phyloP scores from a whole-genome alignment of 2,797 vertebrate genomes.

The Gadopsis bispinosus region DNA sequence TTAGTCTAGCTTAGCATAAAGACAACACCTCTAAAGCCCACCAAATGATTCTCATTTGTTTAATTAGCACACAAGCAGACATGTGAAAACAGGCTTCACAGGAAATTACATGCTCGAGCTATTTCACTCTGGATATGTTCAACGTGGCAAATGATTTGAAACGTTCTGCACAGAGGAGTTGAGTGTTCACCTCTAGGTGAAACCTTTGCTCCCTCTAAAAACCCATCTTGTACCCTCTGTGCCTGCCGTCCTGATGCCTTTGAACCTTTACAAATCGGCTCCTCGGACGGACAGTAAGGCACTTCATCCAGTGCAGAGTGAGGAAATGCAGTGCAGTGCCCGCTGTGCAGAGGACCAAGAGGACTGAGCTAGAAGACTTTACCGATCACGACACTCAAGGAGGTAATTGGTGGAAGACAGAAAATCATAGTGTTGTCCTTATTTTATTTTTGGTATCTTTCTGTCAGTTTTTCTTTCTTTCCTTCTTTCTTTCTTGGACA shows the following conservation, averaged over 20 bases:
- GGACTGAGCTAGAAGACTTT: conserved; percentile 6
- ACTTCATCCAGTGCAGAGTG: not conserved
- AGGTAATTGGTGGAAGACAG: not conserved
- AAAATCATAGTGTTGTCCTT: not conserved
- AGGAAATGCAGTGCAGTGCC: not conserved
- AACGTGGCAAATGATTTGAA: conserved; percentile 26
- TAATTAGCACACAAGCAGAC: not conserved
- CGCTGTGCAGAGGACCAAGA: not conserved
- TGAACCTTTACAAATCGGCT: conserved; percentile 34
- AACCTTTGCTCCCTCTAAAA: conserved; percentile 30
- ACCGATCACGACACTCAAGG: conserved; percentile 1
- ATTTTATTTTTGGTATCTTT: not conserved
- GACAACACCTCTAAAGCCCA: not conserved
- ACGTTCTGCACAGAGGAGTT: not conserved
- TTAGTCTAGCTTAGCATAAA: not conserved
- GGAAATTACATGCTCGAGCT: not conserved
- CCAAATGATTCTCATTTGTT: not conserved
- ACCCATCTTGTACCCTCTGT: conserved; percentile 7
- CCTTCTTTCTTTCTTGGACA: not conserved
- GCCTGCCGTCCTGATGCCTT: conserved; percentile 6
- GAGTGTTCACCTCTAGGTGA: not conserved
- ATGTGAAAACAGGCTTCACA: not conserved
- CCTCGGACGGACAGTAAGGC: conserved; percentile 4
- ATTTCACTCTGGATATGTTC: no score
- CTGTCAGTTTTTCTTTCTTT: not conserved